Evolutionary conservation across 2,113 vertebrate genomes (phyloP).

Genomic region (Misgurnus anguillicaudatus): DNA sequence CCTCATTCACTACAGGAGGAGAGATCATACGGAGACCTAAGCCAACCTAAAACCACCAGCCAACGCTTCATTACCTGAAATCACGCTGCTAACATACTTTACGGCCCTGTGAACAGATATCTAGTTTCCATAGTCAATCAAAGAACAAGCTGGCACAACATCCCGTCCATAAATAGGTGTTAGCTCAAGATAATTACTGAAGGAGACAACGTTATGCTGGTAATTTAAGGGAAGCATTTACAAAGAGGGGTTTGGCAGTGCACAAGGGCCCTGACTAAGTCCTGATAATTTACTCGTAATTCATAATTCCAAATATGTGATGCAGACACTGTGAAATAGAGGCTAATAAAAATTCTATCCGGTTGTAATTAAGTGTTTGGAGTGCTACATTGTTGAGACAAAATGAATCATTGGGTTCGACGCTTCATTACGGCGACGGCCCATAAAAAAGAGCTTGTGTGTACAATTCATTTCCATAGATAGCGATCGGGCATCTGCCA

Average conservation of each 20-base stretch:
- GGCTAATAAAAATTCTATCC: constrained; percentile 71
- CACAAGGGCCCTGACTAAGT: constrained; percentile 11
- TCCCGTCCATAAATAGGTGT: neutral
- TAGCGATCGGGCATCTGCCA: constrained; percentile 62
- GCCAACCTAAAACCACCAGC: neutral
- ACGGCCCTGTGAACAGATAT: neutral
- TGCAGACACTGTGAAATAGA: constrained; percentile 62
- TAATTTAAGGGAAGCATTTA: constrained; percentile 46
- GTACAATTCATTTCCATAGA: constrained; percentile 64
- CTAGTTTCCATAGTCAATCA: neutral
- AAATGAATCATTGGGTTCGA: constrained; percentile 53
- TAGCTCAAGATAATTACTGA: constrained; percentile 16
- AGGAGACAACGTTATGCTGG: neutral
- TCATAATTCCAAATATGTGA: constrained; percentile 59
- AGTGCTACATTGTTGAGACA: constrained; percentile 57
- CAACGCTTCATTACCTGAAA: neutral
- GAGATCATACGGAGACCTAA: constrained; percentile 38
- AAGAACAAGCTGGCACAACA: neutral
- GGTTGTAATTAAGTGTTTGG: constrained; percentile 65
- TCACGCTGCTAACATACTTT: neutral
- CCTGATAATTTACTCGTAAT: constrained; percentile 64
- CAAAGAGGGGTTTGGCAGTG: constrained; percentile 41
- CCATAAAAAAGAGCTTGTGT: constrained; percentile 60
- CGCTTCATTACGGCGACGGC: constrained; percentile 62
- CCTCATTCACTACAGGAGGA: constrained; percentile 89